Conservation (phyloP, 2,113 vertebrate species). For the Morphnarchus princeps region DNA sequence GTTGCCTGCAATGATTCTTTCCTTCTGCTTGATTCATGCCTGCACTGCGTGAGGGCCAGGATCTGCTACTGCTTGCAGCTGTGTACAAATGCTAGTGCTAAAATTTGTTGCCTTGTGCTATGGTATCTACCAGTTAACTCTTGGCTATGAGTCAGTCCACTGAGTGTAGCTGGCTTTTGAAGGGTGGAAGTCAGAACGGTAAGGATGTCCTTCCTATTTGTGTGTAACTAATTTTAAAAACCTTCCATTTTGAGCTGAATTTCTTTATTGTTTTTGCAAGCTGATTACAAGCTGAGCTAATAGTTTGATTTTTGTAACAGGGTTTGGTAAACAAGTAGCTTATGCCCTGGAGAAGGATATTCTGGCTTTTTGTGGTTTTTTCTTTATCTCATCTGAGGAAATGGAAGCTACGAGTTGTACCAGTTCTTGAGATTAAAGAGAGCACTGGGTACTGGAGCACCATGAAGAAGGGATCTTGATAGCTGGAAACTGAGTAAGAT, state of each 20-base stretch:
- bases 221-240: not conserved
- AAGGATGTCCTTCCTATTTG: not conserved
- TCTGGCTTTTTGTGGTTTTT: not conserved
- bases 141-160: not conserved
- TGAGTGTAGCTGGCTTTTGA: not conserved
- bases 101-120: not conserved
- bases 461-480: not conserved
- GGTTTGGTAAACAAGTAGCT: not conserved
- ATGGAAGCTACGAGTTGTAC: not conserved
- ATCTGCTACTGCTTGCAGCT: not conserved
- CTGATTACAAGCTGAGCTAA: not conserved
- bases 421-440: not conserved
- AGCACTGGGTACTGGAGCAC: not conserved
- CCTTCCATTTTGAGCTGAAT: not conserved
- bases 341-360: not conserved
- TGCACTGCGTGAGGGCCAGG: not conserved
- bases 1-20: not conserved
- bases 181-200: not conserved
- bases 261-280: not conserved
- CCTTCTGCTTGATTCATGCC: not conserved
- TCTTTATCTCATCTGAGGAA: not conserved
- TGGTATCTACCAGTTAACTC: not conserved
- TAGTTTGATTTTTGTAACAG: not conserved
- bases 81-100: not conserved
- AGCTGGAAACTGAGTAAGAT: not conserved